Base-by-base conservation (phyloP, 2,888 invertebrate genomes). In the Zygogramma bicolorata region DNA sequence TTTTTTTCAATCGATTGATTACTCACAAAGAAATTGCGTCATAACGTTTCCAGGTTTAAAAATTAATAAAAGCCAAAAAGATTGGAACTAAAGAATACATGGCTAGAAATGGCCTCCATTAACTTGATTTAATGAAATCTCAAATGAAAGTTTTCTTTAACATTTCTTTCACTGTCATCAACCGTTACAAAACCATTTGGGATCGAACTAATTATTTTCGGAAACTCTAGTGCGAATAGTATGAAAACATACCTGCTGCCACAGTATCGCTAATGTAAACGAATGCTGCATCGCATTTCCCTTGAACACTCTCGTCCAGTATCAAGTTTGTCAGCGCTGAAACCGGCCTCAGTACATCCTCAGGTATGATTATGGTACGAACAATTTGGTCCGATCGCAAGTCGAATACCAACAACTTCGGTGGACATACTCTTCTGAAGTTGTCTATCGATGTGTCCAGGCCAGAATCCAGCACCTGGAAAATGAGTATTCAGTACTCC, bases 261-360 rank as follows among this genome's bases (percentile, higher is more conserved):
- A 94, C 93, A 1, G 95, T 95, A 84, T 96, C 95, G 40, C 91
- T 91, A 77, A 95, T 94, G 85, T 96, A 96, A 0, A 93, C 91
- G 82, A 93, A 93, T 13, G 94, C 91, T 79, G 94, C 91, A 82
- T 95, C 95, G 81, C 95, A 96, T 49, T 89, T 89, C 1, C 90
- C 89, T 34, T 90, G 88, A 15, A 90, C 88, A 0, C 91, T 89
- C 82, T 95, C 94, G 81, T 95, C 95, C 73, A 96, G 89, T 18
- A 94, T 90, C 70, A 96, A 83, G 87, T 95, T 96, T 18, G 95
- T 95, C 70, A 94, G 90, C 15, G 95, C 88, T 0, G 94, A 91
- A 80, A 92, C 91, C 0, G 93, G 93, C 10, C 95, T 89, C 57
- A 94, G 84, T 18, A 93, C 91, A 84, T 94, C 91, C 2, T 90